Base-by-base conservation (phyloP, 2,888 invertebrate genomes). In the Thecophora atra region DNA sequence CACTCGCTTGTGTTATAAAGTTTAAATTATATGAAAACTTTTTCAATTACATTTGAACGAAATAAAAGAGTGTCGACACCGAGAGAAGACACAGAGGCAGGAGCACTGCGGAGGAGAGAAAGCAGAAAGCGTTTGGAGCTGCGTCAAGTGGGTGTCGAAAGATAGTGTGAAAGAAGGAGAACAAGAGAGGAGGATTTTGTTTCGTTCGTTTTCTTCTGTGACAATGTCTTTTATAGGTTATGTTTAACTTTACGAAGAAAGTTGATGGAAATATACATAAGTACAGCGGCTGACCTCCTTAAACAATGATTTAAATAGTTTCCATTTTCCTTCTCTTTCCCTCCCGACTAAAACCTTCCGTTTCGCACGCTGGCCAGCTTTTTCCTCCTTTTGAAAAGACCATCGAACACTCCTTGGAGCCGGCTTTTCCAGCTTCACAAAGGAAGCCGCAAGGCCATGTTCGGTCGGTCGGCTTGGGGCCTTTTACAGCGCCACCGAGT, bases 401-500 rank as follows among this genome's bases (percentile, higher is more conserved):
- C 37, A 8, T 6, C 6, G 11, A 37, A 37, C 37, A 37, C 6
- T 37, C 37, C 37, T 37, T 37, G 37, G 37, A 37, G 6, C 37
- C 7, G 44, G 30, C 7, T 1, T 60, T 1, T 17, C 4, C 17
- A 64, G 64, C 11, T 37, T 37, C 47, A 64, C 64, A 64, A 64
- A 64, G 47, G 44, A 64, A 44, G n/a, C 64, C 64, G 24, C 47
- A 44, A 21, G 37, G 42, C 6, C n/a, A 26, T 52, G 26, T 26
- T 4, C n/a, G 42, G 58, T 19, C 37, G 21, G 44, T 15, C n/a
- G 5, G 19, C 26, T 54, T 30, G 19, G 28, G 19, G 28, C n/a
- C 24, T 70, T 77, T 83, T 83, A 85, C 77, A 85, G 78, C 72
- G 85, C 85, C 75, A 85, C 85, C 72, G 85, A 85, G 77, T 85